Percentiles rank a stretch among this genome's conserved stretches.
Evolutionary conservation across 2,113 vertebrate species (phyloP).

Genomic region (Zootoca vivipara): DNA sequence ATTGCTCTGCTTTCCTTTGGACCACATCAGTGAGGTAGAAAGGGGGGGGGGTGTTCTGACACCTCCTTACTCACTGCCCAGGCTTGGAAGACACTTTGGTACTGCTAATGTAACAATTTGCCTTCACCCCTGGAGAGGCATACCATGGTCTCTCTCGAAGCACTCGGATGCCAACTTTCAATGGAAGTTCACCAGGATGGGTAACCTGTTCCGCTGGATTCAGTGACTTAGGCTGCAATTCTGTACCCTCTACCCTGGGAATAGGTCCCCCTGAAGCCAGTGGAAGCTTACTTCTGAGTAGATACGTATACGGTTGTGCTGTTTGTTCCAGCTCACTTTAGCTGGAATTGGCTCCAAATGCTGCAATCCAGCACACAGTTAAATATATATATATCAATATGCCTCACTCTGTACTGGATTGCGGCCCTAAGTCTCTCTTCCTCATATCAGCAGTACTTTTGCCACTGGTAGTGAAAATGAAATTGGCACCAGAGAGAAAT

Average conservation of each 20-base stretch:
- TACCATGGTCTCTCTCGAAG: too few species aligned
- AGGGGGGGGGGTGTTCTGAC: too few species aligned
- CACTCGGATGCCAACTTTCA: too few species aligned
- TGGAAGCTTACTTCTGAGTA: not conserved
- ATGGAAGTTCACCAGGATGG: too few species aligned
- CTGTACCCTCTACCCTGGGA: not conserved
- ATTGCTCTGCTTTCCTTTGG: too few species aligned
- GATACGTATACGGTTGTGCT: not conserved
- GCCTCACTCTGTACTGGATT: not conserved
- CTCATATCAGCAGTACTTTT: constrained; percentile 1
- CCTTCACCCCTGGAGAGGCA: too few species aligned
- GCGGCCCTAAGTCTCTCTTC: not conserved
- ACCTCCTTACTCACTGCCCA: too few species aligned
- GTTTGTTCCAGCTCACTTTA: not conserved
- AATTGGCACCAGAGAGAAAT: not conserved
- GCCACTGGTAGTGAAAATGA: not conserved
- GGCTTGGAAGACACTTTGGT: too few species aligned
- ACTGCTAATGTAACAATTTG: too few species aligned
- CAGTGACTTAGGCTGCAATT: too few species aligned
- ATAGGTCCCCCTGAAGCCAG: not conserved
- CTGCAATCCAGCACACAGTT: not conserved
- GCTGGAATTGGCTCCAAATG: not conserved
- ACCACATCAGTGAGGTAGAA: too few species aligned
- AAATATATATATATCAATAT: not conserved
- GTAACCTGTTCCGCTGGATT: too few species aligned